phyloP scores from a whole-genome alignment of 2,888 invertebrate species.

The Rhagophthalmus giganteus region DNA sequence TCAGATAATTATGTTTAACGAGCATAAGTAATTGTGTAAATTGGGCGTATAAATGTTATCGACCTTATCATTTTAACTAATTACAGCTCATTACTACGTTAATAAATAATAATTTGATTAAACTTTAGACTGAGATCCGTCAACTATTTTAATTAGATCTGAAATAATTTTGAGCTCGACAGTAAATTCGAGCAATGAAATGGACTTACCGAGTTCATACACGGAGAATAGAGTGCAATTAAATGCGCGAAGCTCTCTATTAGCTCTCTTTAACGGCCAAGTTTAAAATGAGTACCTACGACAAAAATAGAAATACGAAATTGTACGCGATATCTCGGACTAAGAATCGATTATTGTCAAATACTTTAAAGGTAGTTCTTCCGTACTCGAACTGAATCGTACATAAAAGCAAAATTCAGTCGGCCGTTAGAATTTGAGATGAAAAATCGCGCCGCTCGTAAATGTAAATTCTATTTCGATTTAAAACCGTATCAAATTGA shows the following conservation, averaged over 20 bases:
- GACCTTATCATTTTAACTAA: not conserved
- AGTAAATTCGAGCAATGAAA: slow-evolving; percentile 15
- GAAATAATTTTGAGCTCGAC: slow-evolving; percentile 3
- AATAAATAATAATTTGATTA: not conserved
- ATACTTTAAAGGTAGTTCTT: slow-evolving; percentile 1
- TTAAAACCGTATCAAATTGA: slow-evolving; percentile 13
- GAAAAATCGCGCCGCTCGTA: slow-evolving; percentile 12
- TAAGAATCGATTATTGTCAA: not conserved
- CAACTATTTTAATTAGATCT: slow-evolving; percentile 20
- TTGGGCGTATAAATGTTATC: not conserved
- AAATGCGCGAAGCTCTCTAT: slow-evolving; percentile 7
- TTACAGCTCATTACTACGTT: not conserved
- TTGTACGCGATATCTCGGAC: not conserved
- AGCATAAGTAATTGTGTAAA: too few relatives aligned
- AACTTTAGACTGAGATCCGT: not conserved
- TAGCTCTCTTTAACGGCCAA: slow-evolving; percentile 12
- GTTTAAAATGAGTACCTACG: slow-evolving; percentile 3
- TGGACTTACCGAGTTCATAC: slow-evolving; percentile 12
- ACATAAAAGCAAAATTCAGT: slow-evolving; percentile 14
- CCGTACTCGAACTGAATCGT: slow-evolving; percentile 9
- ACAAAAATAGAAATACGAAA: not conserved
- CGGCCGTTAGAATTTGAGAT: slow-evolving; percentile 12
- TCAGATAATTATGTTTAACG: too few relatives aligned
- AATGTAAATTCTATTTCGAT: slow-evolving; percentile 17
- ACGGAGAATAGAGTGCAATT: not conserved